Conservation (phyloP, 2,797 vertebrate genomes). For the Catharus ustulatus region DNA sequence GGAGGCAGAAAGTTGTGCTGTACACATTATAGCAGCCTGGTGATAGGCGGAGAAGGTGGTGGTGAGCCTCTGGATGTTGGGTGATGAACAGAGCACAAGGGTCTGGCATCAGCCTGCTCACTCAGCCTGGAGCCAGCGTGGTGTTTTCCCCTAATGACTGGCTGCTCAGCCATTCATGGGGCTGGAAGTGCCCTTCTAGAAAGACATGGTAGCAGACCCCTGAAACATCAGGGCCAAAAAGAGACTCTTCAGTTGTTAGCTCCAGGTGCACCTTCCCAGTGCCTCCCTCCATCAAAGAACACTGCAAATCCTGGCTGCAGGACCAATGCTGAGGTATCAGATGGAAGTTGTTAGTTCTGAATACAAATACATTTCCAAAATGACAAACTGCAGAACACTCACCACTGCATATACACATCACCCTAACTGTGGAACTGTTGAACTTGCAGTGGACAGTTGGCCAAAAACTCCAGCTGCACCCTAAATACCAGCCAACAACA, state of each 20-base stretch:
- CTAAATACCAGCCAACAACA: not conserved
- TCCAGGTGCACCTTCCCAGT: slow-evolving; percentile 47
- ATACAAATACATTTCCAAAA: not conserved
- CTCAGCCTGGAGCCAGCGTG: slow-evolving; percentile 72
- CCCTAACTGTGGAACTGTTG: not conserved
- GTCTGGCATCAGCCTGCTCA: slow-evolving; percentile 75
- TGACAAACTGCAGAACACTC: not conserved
- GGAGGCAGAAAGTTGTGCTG: slow-evolving; percentile 66
- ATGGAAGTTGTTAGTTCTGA: not conserved
- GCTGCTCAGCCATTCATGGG: slow-evolving; percentile 72
- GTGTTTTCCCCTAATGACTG: slow-evolving; percentile 74
- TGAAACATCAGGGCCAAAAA: slow-evolving; percentile 78
- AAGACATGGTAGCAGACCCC: slow-evolving; percentile 74
- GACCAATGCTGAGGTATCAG: not conserved
- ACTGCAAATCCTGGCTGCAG: not conserved
- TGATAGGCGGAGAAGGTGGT: slow-evolving; percentile 82
- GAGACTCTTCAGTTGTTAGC: slow-evolving; percentile 71
- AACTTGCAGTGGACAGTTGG: not conserved
- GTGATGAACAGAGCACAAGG: slow-evolving; percentile 81
- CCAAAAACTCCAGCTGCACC: not conserved
- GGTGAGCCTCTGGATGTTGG: slow-evolving; percentile 80
- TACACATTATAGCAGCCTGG: slow-evolving; percentile 85
- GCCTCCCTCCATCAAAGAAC: slow-evolving; percentile 61
- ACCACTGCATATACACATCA: not conserved
- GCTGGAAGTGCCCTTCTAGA: slow-evolving; percentile 77